These are phyloP conservation scores for Acleris emargana DNA, from an alignment of 2,888 invertebrate genomes.

Conservation along the genomic window DNA sequence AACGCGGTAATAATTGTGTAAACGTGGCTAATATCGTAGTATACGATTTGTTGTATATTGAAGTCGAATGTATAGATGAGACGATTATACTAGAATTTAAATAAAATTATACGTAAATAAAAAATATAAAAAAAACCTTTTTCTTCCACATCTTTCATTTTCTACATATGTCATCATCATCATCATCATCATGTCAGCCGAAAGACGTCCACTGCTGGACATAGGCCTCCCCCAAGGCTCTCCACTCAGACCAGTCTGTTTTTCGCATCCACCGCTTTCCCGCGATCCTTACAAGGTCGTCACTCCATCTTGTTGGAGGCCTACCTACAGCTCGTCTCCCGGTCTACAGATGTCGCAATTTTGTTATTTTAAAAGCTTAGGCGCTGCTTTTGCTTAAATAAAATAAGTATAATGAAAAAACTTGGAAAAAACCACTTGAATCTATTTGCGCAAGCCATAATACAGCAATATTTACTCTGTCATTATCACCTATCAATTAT, in stretches of 20 bases:
- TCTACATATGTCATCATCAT: too few species aligned
- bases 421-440: constrained; percentile 20
- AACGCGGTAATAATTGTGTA: neutral
- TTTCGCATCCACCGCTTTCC: too few species aligned
- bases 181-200: too few species aligned
- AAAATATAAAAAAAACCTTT: constrained; percentile 22
- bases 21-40: constrained; percentile 43
- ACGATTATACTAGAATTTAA: constrained; percentile 53
- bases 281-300: too few species aligned
- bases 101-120: constrained; percentile 35
- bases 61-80: constrained; percentile 47
- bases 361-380: neutral
- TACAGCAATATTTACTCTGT: constrained; percentile 46
- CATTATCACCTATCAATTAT: constrained; percentile 49
- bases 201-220: too few species aligned
- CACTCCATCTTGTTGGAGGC: too few species aligned
- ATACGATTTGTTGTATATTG: constrained; percentile 51
- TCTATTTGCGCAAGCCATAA: constrained; percentile 36
- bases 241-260: too few species aligned
- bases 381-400: neutral
- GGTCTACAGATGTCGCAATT: neutral
- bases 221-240: too few species aligned
- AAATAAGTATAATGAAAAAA: constrained; percentile 14
- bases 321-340: too few species aligned
- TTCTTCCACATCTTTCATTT: too few species aligned